A percentile compares a stretch with the other conserved stretches of the same genome.
Evolutionary conservation across 2,113 vertebrate genomes (phyloP).

Genomic region (Platichthys flesus): DNA sequence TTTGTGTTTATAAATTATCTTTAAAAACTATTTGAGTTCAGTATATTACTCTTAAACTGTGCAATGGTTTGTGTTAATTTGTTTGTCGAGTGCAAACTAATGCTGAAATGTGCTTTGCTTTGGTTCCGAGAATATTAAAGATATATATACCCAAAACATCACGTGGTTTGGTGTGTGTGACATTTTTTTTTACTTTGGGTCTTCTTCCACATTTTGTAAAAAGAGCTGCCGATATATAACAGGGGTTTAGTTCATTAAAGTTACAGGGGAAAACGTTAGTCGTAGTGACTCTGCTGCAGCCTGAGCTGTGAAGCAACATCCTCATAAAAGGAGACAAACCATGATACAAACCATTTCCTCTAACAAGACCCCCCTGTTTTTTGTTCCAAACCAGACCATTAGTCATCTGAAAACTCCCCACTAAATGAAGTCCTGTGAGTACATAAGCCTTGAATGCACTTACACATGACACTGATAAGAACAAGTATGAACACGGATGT

Average conservation of each 20-base stretch:
- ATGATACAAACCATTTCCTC: conserved; percentile 66
- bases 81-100: conserved; percentile 56
- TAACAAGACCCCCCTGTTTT: conserved; percentile 24
- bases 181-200: conserved; percentile 41
- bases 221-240: neutral
- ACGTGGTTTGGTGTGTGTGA: conserved; percentile 13
- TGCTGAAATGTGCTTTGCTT: conserved; percentile 69
- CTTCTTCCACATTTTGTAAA: conserved; percentile 60
- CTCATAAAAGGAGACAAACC: conserved; percentile 20
- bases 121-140: conserved; percentile 66
- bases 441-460: conserved; percentile 3
- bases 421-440: neutral
- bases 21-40: conserved; percentile 46
- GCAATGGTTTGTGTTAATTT: conserved; percentile 65
- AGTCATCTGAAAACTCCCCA: conserved; percentile 32
- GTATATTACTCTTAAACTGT: conserved; percentile 59
- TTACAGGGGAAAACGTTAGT: neutral
- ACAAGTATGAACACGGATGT: conserved; percentile 61
- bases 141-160: conserved; percentile 24
- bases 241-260: neutral
- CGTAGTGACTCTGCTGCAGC: neutral
- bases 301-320: conserved; percentile 21
- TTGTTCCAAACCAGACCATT: neutral
- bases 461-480: conserved; percentile 10
- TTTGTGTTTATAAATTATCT: conserved; percentile 53